Conservation (phyloP, 2,888 invertebrate genomes). For the Xestia sexstrigata region DNA sequence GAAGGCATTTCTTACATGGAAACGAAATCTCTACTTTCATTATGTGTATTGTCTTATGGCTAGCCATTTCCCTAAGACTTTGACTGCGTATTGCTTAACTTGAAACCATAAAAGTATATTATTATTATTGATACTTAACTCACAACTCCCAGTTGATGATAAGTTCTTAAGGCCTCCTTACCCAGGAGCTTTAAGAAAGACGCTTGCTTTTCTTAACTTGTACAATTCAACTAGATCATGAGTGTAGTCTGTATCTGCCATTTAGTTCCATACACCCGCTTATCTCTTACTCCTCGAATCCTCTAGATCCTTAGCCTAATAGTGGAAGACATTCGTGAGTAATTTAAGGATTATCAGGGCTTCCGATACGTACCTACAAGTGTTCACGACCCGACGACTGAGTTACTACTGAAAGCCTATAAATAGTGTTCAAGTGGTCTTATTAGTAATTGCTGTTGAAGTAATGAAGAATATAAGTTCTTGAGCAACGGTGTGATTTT, state of each 20-base stretch:
- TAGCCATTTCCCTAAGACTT: background rate
- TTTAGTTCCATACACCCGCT: slow-evolving; percentile 11
- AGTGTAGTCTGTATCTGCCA: background rate
- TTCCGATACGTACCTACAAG: slow-evolving; percentile 7
- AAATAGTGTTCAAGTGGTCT: background rate
- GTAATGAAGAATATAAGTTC: no score
- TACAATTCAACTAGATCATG: background rate
- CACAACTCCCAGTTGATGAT: background rate
- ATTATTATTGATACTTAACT: background rate
- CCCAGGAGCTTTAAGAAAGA: background rate
- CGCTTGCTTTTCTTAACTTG: background rate
- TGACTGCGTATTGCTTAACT: background rate
- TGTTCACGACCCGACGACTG: slow-evolving; percentile 12
- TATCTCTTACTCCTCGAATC: slow-evolving; percentile 12
- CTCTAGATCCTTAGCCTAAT: slow-evolving; percentile 7
- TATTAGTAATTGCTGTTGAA: background rate
- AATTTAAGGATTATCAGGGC: slow-evolving; percentile 44
- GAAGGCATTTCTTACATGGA: background rate
- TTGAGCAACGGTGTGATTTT: background rate
- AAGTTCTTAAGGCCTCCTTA: background rate
- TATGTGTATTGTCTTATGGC: background rate
- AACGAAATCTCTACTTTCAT: background rate
- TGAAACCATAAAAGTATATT: no score
- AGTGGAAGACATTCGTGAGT: slow-evolving; percentile 40
- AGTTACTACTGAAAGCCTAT: background rate